phyloP scores from a whole-genome alignment of 2,113 vertebrate species.

The pig (Sus scrofa) region DNA sequence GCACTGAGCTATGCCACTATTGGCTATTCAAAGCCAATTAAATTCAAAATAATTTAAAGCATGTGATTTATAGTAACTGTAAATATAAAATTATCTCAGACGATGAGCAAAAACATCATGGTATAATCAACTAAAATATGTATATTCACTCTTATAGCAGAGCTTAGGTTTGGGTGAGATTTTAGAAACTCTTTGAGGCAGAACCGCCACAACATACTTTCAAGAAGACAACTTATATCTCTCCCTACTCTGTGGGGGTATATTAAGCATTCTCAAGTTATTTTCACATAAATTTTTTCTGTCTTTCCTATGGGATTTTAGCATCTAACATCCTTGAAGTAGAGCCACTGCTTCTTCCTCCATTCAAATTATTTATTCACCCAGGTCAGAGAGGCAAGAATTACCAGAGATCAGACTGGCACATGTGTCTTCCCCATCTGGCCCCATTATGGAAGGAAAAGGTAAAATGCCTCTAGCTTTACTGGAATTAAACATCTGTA shows the following conservation, averaged over 20 bases:
- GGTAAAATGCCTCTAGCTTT: background rate
- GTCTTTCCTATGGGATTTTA: background rate
- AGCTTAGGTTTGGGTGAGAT: background rate
- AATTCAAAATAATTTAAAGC: constrained; percentile 53
- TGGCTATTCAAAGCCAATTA: constrained; percentile 38
- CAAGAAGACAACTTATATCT: background rate
- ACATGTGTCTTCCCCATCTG: background rate
- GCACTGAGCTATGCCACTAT: background rate
- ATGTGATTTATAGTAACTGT: constrained; percentile 26
- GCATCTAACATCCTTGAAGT: background rate
- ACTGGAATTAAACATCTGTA: background rate
- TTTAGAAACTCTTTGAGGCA: constrained; percentile 17
- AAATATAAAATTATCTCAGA: background rate
- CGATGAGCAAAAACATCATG: background rate
- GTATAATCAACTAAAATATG: background rate
- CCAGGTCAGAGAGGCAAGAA: background rate
- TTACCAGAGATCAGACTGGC: background rate
- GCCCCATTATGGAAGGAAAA: background rate
- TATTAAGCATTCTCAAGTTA: background rate
- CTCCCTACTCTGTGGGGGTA: background rate
- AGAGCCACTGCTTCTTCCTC: background rate
- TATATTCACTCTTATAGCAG: background rate
- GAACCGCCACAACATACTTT: background rate
- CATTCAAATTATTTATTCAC: background rate
- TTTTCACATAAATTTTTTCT: background rate